phyloP scores from a whole-genome alignment of 2,888 invertebrate genomes.

The Bedellia somnulentella region DNA sequence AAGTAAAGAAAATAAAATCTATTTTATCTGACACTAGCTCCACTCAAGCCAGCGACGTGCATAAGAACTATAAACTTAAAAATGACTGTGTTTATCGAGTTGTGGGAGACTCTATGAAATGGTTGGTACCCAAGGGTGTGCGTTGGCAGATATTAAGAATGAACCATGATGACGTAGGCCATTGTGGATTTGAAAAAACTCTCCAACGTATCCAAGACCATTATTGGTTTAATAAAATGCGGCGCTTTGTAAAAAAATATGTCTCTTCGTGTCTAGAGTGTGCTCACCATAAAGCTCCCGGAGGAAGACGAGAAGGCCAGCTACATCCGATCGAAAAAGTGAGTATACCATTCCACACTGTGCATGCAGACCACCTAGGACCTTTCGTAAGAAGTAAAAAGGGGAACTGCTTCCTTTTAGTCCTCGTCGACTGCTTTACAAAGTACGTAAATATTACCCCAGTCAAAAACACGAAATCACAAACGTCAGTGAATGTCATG shows the following conservation, averaged over 20 bases:
- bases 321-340: conserved; percentile 13
- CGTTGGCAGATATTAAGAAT: conserved; percentile 9
- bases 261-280: conserved; percentile 12
- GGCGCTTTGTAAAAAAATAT: conserved; percentile 12
- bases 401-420: conserved; percentile 10
- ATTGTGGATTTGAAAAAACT: conserved; percentile 11
- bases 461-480: conserved; percentile 11
- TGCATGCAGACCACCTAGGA: conserved; percentile 13
- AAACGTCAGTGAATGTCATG: conserved; percentile 8
- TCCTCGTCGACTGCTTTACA: conserved; percentile 11
- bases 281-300: conserved; percentile 11
- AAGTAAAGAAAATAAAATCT: not conserved
- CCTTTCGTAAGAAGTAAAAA: conserved; percentile 10
- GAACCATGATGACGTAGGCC: conserved; percentile 12
- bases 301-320: conserved; percentile 10
- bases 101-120: too few species aligned
- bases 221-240: conserved; percentile 15
- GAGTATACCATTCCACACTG: conserved; percentile 13
- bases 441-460: conserved; percentile 11
- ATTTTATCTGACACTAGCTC: too few species aligned
- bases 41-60: too few species aligned
- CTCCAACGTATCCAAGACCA: conserved; percentile 8
- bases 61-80: too few species aligned
- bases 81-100: too few species aligned
- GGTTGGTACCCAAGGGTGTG: conserved; percentile 8